Evolutionary conservation across 2,888 invertebrate genomes (phyloP).

Genomic region (Ischnura elegans): DNA sequence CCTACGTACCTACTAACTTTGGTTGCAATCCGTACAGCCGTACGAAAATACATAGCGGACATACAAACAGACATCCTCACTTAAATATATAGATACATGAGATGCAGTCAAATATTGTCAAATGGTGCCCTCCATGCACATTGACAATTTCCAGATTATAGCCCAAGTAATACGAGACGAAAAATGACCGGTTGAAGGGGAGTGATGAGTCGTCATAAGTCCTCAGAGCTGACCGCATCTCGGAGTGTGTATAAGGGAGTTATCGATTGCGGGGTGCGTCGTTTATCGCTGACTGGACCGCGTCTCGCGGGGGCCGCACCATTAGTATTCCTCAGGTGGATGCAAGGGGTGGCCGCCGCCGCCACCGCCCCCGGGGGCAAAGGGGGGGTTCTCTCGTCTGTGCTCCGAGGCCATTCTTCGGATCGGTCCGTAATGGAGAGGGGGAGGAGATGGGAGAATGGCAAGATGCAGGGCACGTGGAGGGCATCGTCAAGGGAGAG

Average conservation of each 20-base stretch:
- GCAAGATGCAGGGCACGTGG: conserved; percentile 54
- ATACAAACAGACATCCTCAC: too few relatives aligned
- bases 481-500: not conserved
- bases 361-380: not conserved
- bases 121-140: too few relatives aligned
- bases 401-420: conserved; percentile 38
- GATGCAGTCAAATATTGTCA: too few relatives aligned
- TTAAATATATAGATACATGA: too few relatives aligned
- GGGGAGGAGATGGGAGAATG: not conserved
- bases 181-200: too few relatives aligned
- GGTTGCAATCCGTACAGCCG: too few relatives aligned
- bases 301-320: not conserved
- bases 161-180: too few relatives aligned
- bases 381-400: not conserved
- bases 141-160: too few relatives aligned
- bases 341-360: not conserved
- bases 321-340: conserved; percentile 17
- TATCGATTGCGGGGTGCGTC: conserved; percentile 12
- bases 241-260: conserved; percentile 17
- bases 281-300: conserved; percentile 59
- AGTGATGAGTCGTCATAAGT: too few relatives aligned
- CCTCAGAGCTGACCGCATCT: not conserved
- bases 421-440: not conserved
- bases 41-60: too few relatives aligned
- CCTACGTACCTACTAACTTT: too few relatives aligned